These are phyloP conservation scores for Temnothorax nylanderi DNA, from an alignment of 1,140 invertebrate genomes.

Conservation along the genomic window DNA sequence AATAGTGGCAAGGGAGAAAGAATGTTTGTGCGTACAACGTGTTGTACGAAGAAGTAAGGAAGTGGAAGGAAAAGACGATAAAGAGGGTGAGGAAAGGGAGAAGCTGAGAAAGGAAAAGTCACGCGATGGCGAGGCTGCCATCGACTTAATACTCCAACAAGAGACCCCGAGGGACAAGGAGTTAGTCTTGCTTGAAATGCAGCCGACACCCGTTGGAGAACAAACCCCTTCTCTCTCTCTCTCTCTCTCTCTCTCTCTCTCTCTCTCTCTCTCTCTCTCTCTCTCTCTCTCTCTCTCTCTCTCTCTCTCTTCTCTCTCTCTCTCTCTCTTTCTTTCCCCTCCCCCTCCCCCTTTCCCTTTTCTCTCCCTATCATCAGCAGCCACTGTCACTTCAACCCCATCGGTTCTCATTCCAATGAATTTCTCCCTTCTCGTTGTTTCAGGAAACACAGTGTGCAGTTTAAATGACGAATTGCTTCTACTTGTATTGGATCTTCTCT, in stretches of 20 bases:
- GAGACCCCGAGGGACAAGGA: constrained; percentile 63
- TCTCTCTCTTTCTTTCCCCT: constrained; percentile 16
- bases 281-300: constrained; percentile 51
- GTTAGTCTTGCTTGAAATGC: constrained; percentile 79
- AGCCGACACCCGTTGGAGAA: constrained; percentile 72
- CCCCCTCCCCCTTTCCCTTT: not conserved
- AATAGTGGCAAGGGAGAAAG: not conserved
- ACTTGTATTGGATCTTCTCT: constrained; percentile 22
- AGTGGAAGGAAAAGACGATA: not conserved
- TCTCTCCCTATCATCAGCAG: constrained; percentile 34
- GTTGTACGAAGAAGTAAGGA: not conserved
- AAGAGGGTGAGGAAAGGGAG: constrained; percentile 5
- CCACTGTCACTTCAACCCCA: constrained; percentile 37
- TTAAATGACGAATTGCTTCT: constrained; percentile 33
- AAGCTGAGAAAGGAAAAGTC: constrained; percentile 29
- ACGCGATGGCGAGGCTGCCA: constrained; percentile 48
- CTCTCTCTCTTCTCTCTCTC: constrained; percentile 48
- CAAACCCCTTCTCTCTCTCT: constrained; percentile 68
- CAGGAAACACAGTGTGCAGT: constrained; percentile 45
- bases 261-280: constrained; percentile 32
- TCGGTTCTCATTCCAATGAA: constrained; percentile 20
- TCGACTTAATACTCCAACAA: constrained; percentile 74
- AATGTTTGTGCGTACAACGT: not conserved
- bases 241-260: constrained; percentile 49
- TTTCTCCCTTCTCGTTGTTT: not conserved